Base-by-base conservation (phyloP, 2,797 vertebrate species). In the Pseudotriccus pelzelni region DNA sequence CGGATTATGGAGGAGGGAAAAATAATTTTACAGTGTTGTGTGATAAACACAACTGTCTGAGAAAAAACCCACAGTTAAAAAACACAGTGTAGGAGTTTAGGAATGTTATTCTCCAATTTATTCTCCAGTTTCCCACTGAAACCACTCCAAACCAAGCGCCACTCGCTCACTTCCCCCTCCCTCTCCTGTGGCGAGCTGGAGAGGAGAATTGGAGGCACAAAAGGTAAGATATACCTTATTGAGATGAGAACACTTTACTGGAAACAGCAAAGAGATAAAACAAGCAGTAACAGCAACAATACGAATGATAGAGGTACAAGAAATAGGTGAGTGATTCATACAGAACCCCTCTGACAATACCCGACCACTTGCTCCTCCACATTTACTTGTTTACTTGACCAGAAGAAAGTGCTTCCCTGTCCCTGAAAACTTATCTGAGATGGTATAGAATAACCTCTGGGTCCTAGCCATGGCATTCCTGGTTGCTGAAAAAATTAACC, bases 71-170 rank as follows among this genome's bases (percentile, higher is more conserved):
- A 58, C 14, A 20, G 46, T 59, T 72, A 30, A 12, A 64, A 47
- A 74, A 69, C 1, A 8, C 5, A 11, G 2, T 22, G 7, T 18
- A 0, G 0, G 25, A 25, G 8, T 28, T 67, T 55, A 62, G 15
- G 32, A 82, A 28, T 28, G 12, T 16, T 60, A 10, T 41, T 67
- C 53, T 60, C 8, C 12, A 20, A 9, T 53, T 36, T n/a, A n/a
- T n/a, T n/a, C n/a, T n/a, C n/a, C n/a, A n/a, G n/a, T n/a, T n/a
- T 24, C 14, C 25, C 4, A 36, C 9, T 13, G 20, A 36, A 67
- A 28, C 4, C 16, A 17, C 34, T 58, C 19, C 14, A 50, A 50
- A 30, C 14, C 3, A 23, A 25, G 23, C 2, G 2, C 23, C 34
- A 17, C 23, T 58, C 2, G 2, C 34, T 58, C 34, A 36, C 56